These are phyloP conservation scores for Globicephala melas DNA, from an alignment of 2,113 vertebrate genomes.

Conservation along the genomic window DNA sequence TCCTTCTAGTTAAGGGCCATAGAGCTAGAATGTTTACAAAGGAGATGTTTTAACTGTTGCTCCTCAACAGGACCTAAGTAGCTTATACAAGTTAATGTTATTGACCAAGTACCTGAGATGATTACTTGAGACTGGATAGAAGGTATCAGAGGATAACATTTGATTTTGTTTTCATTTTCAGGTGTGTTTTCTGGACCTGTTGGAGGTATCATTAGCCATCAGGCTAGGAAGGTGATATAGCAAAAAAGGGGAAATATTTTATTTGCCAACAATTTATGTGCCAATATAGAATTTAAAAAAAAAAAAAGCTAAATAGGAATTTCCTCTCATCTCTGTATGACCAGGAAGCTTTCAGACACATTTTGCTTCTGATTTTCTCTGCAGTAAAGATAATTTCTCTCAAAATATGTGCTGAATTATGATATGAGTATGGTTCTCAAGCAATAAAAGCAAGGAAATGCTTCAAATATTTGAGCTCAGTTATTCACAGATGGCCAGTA, in stretches of 20 bases:
- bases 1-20: not conserved
- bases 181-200: not conserved
- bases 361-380: not conserved
- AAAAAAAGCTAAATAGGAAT: not conserved
- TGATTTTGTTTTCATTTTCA: slow-evolving; percentile 17
- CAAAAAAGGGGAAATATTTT: not conserved
- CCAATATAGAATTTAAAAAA: not conserved
- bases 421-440: not conserved
- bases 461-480: not conserved
- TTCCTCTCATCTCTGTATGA: not conserved
- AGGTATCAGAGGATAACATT: not conserved
- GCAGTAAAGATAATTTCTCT: not conserved
- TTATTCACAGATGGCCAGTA: not conserved
- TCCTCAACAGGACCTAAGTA: not conserved
- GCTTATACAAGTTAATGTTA: not conserved
- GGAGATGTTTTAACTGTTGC: not conserved
- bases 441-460: slow-evolving; percentile 20
- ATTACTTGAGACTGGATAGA: not conserved
- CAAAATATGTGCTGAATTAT: not conserved
- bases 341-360: not conserved
- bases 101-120: not conserved
- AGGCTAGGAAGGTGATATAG: not conserved
- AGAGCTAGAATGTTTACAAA: not conserved
- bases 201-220: not conserved
- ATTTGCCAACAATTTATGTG: not conserved